Base-by-base conservation (phyloP, 2,888 invertebrate genomes). In the Cartodere bifasciata region DNA sequence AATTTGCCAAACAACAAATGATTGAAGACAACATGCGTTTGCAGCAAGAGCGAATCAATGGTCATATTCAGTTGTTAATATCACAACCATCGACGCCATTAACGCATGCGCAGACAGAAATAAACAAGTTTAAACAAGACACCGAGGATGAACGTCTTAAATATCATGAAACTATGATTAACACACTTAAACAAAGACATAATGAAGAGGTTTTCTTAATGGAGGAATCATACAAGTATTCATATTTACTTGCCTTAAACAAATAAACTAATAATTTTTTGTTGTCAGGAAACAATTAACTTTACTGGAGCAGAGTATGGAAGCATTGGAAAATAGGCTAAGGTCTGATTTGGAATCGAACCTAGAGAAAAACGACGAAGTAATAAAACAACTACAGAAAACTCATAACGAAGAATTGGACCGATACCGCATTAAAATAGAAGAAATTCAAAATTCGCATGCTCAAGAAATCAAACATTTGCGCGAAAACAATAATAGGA, bases 191-290 rank as follows among this genome's bases (percentile, higher is more conserved):
- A 36, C 67, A 69, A 40, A 64, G 71, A 40, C 72, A 73, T 34
- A 63, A 69, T 23, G 72, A 71, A 40, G 73, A 73, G 52, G 62
- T 70, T 21, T 71, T 72, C 50, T 50, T 73, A 20, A 62, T 72
- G 62, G 72, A 73, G 49, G 70, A 68, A 34, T 72, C 72, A 1
- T 73, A 72, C 41, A 71, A 72, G 72, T 71, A 23, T 23, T 9
- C 6, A 11, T 27, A 27, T 27, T 13, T 27, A 9, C 6, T 9
- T 23, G 10, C 10, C 6, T 23, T 7, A 23, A 9, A 23, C 10
- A 23, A 5, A 23, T 10, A 27, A 7, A 27, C 6, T 13, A 14
- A 27, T 27, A 15, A 13, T 29, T 22, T 17, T 30, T 27, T 34
- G 13, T 26, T 56, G 56, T 33, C 46, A 73, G 72, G 46, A 67